Percentiles rank a stretch among this genome's conserved stretches.
phyloP scores from a whole-genome alignment of 2,888 invertebrate species.

The Loripinus fragilis region DNA sequence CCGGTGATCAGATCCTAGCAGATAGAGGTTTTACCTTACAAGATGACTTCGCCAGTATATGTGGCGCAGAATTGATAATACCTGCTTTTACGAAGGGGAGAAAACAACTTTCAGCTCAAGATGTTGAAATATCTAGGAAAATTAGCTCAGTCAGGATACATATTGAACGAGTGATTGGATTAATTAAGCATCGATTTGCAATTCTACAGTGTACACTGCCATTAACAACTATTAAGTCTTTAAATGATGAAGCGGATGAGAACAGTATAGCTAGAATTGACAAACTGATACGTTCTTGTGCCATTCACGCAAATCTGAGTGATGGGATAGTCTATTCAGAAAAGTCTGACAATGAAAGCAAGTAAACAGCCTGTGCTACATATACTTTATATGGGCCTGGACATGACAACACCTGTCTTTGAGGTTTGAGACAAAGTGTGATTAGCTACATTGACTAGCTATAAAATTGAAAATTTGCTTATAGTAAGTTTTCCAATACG shows the following conservation, averaged over 20 bases:
- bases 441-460: too few species aligned
- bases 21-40: slow-evolving; percentile 58
- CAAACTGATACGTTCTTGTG: neutral
- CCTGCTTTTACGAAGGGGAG: slow-evolving; percentile 56
- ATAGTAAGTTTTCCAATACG: too few species aligned
- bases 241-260: neutral
- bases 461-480: too few species aligned
- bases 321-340: slow-evolving; percentile 12
- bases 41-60: slow-evolving; percentile 55
- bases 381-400: too few species aligned
- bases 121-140: slow-evolving; percentile 54
- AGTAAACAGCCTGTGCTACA: too few species aligned
- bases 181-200: slow-evolving; percentile 55
- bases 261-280: neutral
- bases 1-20: slow-evolving; percentile 59
- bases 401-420: too few species aligned
- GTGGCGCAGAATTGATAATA: slow-evolving; percentile 51
- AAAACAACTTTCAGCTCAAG: slow-evolving; percentile 52
- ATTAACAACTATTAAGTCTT: neutral
- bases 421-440: too few species aligned
- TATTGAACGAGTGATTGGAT: slow-evolving; percentile 58
- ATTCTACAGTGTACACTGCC: slow-evolving; percentile 35
- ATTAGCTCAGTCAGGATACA: slow-evolving; percentile 55
- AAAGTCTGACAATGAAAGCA: neutral
- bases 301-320: neutral